Evolutionary conservation across 2,888 invertebrate genomes (phyloP).

Genomic region (Gasteruption jaculator): DNA sequence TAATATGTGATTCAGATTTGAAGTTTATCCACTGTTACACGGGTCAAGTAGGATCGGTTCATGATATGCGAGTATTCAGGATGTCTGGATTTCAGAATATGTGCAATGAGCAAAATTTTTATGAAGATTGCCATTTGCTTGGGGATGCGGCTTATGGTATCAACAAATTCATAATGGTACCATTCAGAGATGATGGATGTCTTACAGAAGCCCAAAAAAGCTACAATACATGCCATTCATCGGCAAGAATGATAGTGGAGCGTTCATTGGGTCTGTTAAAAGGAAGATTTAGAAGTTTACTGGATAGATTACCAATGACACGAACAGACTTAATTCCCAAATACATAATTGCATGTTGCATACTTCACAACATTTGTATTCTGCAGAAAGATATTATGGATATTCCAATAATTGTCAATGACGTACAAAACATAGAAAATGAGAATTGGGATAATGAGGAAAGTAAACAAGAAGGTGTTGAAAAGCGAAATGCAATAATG

Average conservation of each 20-base stretch:
- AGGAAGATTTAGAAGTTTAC: slow-evolving; percentile 15
- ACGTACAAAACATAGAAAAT: too few species aligned
- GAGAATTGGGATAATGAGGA: too few species aligned
- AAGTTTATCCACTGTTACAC: slow-evolving; percentile 13
- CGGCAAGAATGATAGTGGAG: slow-evolving; percentile 10
- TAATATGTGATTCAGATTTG: slow-evolving; percentile 13
- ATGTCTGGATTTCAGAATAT: slow-evolving; percentile 15
- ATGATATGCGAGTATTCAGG: slow-evolving; percentile 13
- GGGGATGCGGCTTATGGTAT: slow-evolving; percentile 16
- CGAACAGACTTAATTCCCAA: slow-evolving; percentile 14
- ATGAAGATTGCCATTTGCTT: slow-evolving; percentile 12
- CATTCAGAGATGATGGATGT: slow-evolving; percentile 11
- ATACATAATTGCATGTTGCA: slow-evolving; percentile 13
- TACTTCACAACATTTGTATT: slow-evolving; percentile 16
- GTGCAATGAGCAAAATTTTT: slow-evolving; percentile 10
- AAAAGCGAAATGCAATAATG: too few species aligned
- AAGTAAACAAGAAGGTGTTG: too few species aligned
- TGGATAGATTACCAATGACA: slow-evolving; percentile 14
- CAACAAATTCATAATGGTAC: slow-evolving; percentile 15
- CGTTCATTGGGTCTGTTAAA: slow-evolving; percentile 15
- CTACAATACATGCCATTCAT: slow-evolving; percentile 8
- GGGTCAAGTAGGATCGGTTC: slow-evolving; percentile 15
- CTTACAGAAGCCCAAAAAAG: slow-evolving; percentile 5
- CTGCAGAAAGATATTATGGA: slow-evolving; percentile 8
- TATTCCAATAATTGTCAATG: too few species aligned